phyloP scores from a whole-genome alignment of 2,797 vertebrate genomes.

The Eidolon dupreanum region DNA sequence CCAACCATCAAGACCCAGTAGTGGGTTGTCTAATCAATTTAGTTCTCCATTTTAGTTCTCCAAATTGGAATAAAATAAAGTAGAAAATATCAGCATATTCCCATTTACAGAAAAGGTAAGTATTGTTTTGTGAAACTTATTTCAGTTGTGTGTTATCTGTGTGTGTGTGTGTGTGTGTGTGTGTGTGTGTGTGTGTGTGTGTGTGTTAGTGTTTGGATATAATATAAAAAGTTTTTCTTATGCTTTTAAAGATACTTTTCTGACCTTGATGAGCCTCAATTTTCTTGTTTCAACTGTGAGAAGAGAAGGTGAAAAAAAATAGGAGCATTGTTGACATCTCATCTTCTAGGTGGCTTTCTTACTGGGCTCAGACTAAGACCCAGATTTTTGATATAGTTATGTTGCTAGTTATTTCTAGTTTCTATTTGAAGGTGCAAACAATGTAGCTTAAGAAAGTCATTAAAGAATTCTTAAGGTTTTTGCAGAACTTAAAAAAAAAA shows the following conservation, averaged over 20 bases:
- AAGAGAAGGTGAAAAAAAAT: background rate
- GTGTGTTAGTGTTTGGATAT: background rate
- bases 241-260: background rate
- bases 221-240: background rate
- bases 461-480: background rate
- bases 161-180: background rate
- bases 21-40: background rate
- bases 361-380: background rate
- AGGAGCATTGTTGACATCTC: background rate
- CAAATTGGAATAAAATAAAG: background rate
- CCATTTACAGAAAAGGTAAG: background rate
- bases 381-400: background rate
- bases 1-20: background rate
- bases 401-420: background rate
- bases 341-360: background rate
- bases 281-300: background rate
- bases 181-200: background rate
- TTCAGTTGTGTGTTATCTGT: background rate
- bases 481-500: background rate
- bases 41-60: background rate
- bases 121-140: background rate
- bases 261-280: background rate
- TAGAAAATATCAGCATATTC: background rate
- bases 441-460: background rate
- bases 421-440: background rate